Evolutionary conservation across 2,888 invertebrate species (phyloP).

Genomic region (Alloscopus bannaensis): DNA sequence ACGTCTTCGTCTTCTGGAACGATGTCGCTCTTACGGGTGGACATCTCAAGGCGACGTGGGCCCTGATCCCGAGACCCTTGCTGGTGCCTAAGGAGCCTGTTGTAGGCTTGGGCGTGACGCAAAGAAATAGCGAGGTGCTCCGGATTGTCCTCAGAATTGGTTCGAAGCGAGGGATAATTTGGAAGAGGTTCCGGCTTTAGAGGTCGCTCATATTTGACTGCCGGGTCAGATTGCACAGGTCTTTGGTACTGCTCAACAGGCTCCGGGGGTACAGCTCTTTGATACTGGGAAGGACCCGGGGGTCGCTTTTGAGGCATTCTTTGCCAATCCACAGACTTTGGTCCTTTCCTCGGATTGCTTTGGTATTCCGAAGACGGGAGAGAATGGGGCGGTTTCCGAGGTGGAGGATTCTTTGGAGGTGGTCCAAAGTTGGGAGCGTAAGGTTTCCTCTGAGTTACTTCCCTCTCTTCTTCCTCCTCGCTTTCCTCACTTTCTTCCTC

Average conservation of each 20-base stretch:
- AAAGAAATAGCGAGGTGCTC: conserved; percentile 23
- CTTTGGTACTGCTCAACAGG: conserved; percentile 1
- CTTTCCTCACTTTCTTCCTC: conserved; percentile 18
- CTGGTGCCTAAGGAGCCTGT: conserved; percentile 21
- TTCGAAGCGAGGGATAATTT: too few relatives aligned
- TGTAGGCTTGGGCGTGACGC: conserved; percentile 40
- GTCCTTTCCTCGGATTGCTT: neutral
- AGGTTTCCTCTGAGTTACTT: conserved; percentile 7
- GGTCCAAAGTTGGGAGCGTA: conserved; percentile 54
- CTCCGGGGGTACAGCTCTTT: too few relatives aligned
- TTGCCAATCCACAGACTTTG: conserved; percentile 5
- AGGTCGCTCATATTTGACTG: too few relatives aligned
- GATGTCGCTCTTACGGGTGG: conserved; percentile 49
- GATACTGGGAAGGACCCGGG: neutral
- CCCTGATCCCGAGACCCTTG: neutral
- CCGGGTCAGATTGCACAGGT: neutral
- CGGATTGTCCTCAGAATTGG: neutral
- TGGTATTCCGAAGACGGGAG: neutral
- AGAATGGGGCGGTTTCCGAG: neutral
- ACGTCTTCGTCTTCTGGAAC: conserved; percentile 11
- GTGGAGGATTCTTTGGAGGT: neutral
- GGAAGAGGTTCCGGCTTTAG: neutral
- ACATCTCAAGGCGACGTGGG: conserved; percentile 32
- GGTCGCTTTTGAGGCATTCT: conserved; percentile 26
- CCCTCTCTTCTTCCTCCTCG: conserved; percentile 5